Percentiles rank a stretch among this genome's conserved stretches.
Conservation (phyloP, 2,113 vertebrate species). For the Epinephelus moara region DNA sequence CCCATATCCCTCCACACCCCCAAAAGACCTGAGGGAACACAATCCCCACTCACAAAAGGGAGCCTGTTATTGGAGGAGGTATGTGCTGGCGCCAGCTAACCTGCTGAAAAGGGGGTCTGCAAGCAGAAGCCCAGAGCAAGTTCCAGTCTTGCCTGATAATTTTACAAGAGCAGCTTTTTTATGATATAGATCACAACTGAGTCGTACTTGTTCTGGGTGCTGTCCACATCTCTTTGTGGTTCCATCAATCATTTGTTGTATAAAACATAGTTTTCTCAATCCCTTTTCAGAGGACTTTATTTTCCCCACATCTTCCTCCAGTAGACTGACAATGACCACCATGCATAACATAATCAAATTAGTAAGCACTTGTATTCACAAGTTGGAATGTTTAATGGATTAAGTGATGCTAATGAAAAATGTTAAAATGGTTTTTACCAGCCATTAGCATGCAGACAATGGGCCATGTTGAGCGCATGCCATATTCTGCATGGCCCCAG, state of each 20-base stretch:
- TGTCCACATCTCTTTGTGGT: slow-evolving; percentile 38
- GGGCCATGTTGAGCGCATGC: slow-evolving; percentile 72
- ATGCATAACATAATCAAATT: slow-evolving; percentile 62
- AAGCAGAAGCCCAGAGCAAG: slow-evolving; percentile 44
- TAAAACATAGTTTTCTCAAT: slow-evolving; percentile 39
- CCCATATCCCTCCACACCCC: slow-evolving; percentile 23
- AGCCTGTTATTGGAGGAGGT: slow-evolving; percentile 77
- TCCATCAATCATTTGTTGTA: slow-evolving; percentile 39
- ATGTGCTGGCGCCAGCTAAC: slow-evolving; percentile 68
- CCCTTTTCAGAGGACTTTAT: slow-evolving; percentile 37
- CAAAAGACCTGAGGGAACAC: slow-evolving; percentile 61
- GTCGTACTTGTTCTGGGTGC: slow-evolving; percentile 30
- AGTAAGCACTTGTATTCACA: slow-evolving; percentile 58
- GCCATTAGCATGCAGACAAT: slow-evolving; percentile 85
- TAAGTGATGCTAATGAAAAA: slow-evolving; percentile 74
- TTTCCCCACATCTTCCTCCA: slow-evolving; percentile 30
- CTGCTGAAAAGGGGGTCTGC: slow-evolving; percentile 64
- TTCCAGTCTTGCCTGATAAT: slow-evolving; percentile 60
- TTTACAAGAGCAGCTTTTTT: slow-evolving; percentile 44
- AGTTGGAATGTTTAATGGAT: slow-evolving; percentile 65
- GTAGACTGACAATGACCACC: slow-evolving; percentile 14
- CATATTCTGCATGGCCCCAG: slow-evolving; percentile 79
- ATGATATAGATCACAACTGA: slow-evolving; percentile 44
- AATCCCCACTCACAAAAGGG: slow-evolving; percentile 75
- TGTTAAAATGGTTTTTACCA: slow-evolving; percentile 65